phyloP scores from a whole-genome alignment of 2,113 vertebrate species.

The Spea bombifrons region DNA sequence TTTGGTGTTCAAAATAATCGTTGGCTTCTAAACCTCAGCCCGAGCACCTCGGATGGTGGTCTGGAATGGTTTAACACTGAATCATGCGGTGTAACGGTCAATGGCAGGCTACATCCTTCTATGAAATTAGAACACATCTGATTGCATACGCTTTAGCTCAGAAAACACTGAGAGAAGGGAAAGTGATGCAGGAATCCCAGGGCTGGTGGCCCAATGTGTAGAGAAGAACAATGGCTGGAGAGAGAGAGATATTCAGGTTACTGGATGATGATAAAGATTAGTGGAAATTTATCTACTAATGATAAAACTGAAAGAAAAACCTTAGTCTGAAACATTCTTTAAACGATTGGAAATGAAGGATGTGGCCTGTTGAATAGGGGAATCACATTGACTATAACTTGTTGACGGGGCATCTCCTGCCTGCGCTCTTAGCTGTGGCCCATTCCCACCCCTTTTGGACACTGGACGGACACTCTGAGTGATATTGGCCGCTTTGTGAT shows the following conservation, averaged over 20 bases:
- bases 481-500: constrained; percentile 15
- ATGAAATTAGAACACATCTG: not conserved
- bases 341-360: not conserved
- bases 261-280: too few relatives aligned
- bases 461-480: constrained; percentile 33
- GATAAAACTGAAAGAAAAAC: too few relatives aligned
- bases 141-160: too few relatives aligned
- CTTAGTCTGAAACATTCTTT: too few relatives aligned
- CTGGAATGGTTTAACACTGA: not conserved
- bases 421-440: not conserved
- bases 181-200: not conserved
- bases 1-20: constrained; percentile 44
- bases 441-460: constrained; percentile 16
- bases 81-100: not conserved
- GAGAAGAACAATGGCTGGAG: too few relatives aligned
- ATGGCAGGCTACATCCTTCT: constrained; percentile 17
- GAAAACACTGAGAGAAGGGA: not conserved
- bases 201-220: too few relatives aligned
- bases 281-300: too few relatives aligned
- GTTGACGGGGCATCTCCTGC: not conserved
- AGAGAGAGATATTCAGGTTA: too few relatives aligned
- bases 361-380: not conserved
- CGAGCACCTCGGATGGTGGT: not conserved
- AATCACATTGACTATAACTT: not conserved
- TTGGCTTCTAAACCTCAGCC: not conserved